A percentile compares a stretch with the other conserved stretches of the same genome.
phyloP scores from a whole-genome alignment of 2,888 invertebrate species.

The Ashinkailepas kermadecensis region DNA sequence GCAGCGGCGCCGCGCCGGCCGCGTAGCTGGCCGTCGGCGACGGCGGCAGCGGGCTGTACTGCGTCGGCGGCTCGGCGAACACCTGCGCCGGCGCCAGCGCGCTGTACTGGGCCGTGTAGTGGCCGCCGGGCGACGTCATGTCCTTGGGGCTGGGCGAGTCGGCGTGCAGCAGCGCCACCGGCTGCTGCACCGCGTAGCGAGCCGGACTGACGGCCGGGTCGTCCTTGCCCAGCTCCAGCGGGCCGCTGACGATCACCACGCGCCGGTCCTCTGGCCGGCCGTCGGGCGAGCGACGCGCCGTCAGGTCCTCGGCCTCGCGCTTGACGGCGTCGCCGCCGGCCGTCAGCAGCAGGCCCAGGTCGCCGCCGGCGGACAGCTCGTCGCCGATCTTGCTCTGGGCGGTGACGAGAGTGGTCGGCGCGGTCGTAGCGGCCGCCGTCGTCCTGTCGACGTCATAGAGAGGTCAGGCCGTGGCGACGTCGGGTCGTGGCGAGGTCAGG shows the following conservation, averaged over 20 bases:
- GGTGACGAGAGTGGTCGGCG: not conserved
- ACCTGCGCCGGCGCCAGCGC: conserved; percentile 22
- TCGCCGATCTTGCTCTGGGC: conserved; percentile 39
- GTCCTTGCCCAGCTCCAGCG: not conserved
- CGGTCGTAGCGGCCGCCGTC: not conserved
- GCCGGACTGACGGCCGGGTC: not conserved
- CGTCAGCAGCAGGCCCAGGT: conserved; percentile 48
- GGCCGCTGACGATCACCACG: not conserved
- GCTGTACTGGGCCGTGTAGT: conserved; percentile 23
- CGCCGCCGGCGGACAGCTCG: conserved; percentile 44
- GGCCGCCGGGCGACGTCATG: not conserved
- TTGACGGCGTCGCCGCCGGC: conserved; percentile 39
- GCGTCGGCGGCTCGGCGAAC: conserved; percentile 6
- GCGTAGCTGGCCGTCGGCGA: conserved; percentile 8
- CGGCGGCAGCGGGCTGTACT: conserved; percentile 2
- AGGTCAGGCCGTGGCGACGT: no score
- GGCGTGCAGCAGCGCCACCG: not conserved
- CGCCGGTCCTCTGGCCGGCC: not conserved
- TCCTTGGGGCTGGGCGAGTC: conserved; percentile 21
- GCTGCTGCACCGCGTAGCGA: not conserved
- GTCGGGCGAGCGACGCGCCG: conserved; percentile 47
- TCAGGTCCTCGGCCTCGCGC: conserved; percentile 72
- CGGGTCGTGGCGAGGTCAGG: no score
- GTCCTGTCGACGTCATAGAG: not conserved
- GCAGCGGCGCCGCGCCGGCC: not conserved